Evolutionary conservation across 2,888 invertebrate genomes (phyloP), one percentile per base, ranked within the genome.

Genomic region (Allacma fusca): DNA sequence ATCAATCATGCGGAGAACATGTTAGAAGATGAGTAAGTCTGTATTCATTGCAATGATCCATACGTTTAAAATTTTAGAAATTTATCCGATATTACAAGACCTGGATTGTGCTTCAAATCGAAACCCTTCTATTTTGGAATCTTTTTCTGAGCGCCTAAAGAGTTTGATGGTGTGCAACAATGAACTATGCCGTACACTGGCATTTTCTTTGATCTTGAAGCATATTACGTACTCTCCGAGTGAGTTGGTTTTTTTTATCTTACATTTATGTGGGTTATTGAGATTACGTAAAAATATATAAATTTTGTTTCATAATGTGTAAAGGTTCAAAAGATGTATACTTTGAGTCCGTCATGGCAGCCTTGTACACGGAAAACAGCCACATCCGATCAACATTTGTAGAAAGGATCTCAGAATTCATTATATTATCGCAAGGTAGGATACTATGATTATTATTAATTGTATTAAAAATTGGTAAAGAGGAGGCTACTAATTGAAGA

Each of bases 21-120:
- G n/a, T n/a, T n/a, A n/a, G n/a, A n/a, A n/a, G n/a, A n/a, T n/a
- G n/a, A n/a, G n/a, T n/a, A n/a, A n/a, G n/a, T n/a, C n/a, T n/a
- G n/a, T n/a, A n/a, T n/a, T n/a, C n/a, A n/a, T n/a, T n/a, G n/a
- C n/a, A n/a, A n/a, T n/a, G n/a, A n/a, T n/a, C n/a, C n/a, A n/a
- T n/a, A n/a, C n/a, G n/a, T n/a, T n/a, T n/a, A n/a, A n/a, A n/a
- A n/a, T 40, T 85, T 81, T 85, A 87, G 92, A 92, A 57, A 90
- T 92, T 5, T 86, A 91, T 24, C 87, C 88, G 1, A 91, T 91
- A 1, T 86, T 94, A 29, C 91, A 92, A 86, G 94, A 94, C 86
- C 88, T 94, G 65, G 94, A 94, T 83, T 91, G 91, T 83, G 86
- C 91, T 26, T 92, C 93, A 0, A 90, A 90, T 70, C 91, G 92